Evolutionary conservation across 2,797 vertebrate genomes (phyloP).

Genomic region (Gymnocypris eckloni): DNA sequence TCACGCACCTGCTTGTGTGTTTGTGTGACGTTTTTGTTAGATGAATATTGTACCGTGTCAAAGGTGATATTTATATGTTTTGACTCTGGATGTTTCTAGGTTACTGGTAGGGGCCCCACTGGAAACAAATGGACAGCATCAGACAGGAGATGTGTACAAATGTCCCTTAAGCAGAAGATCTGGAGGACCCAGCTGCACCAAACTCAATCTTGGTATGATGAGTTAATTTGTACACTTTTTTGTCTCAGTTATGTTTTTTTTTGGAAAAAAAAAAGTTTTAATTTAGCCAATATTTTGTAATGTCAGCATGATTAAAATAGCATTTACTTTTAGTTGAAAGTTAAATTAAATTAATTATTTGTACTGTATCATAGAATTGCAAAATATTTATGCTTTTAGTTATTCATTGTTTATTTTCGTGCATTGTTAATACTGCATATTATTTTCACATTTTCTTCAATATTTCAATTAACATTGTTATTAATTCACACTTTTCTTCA

Average conservation of each 20-base stretch:
- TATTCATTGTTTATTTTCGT: background rate
- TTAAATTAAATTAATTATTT: background rate
- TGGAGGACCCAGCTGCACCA: conserved; percentile 88
- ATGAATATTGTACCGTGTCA: conserved; percentile 19
- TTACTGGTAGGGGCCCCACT: conserved; percentile 94
- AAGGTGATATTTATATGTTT: conserved; percentile 20
- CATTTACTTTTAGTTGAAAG: background rate
- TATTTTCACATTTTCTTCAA: background rate
- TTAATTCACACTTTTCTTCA: background rate
- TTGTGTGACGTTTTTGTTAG: background rate
- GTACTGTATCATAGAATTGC: background rate
- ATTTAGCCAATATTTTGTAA: background rate
- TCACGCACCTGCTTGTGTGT: conserved; percentile 30
- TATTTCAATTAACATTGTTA: background rate
- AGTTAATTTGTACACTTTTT: background rate
- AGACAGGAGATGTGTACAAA: conserved; percentile 95
- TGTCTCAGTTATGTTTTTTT: background rate
- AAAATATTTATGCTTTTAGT: background rate
- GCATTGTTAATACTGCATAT: background rate
- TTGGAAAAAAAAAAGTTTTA: background rate
- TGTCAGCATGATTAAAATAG: background rate
- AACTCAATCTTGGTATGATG: conserved; percentile 93
- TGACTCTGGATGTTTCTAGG: conserved; percentile 75
- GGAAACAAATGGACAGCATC: conserved; percentile 92
- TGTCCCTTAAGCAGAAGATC: conserved; percentile 83